A percentile compares a stretch with the other conserved stretches of the same genome.
These are phyloP conservation scores for Myotis findleyi DNA, from an alignment of 2,797 vertebrate genomes.

Conservation along the genomic window DNA sequence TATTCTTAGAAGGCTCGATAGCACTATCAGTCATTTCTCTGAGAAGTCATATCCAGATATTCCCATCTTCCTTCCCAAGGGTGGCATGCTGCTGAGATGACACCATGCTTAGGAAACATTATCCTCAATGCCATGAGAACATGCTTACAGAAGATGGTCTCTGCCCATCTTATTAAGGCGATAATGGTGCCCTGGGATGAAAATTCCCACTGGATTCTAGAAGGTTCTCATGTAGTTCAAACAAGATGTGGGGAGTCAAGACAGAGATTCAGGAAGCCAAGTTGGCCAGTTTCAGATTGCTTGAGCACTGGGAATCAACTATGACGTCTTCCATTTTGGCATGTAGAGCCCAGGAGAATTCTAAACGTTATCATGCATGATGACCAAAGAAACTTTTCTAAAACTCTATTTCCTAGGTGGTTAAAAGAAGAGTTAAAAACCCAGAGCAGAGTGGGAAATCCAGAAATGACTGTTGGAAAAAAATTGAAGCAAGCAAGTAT, in stretches of 20 bases:
- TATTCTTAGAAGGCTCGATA: slow-evolving; percentile 56
- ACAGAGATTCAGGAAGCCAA: slow-evolving; percentile 12
- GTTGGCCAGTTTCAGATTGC: neutral
- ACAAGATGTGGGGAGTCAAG: neutral
- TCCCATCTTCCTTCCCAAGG: slow-evolving; percentile 4
- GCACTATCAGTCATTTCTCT: slow-evolving; percentile 57
- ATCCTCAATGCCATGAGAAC: slow-evolving; percentile 67
- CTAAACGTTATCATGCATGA: neutral
- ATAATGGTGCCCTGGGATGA: slow-evolving; percentile 71
- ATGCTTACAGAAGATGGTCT: slow-evolving; percentile 78
- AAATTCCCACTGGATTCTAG: slow-evolving; percentile 71
- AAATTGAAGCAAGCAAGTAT: neutral
- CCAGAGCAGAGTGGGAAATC: neutral
- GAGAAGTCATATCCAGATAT: slow-evolving; percentile 40
- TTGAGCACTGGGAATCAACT: neutral
- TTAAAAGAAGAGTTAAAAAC: slow-evolving; percentile 48
- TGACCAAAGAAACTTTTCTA: slow-evolving; percentile 2
- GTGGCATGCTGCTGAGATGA: slow-evolving; percentile 1
- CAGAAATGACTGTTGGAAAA: neutral
- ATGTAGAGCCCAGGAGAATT: neutral
- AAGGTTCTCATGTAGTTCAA: neutral
- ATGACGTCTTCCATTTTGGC: neutral
- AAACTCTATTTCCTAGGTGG: slow-evolving; percentile 17
- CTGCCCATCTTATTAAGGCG: slow-evolving; percentile 76
- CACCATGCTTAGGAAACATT: slow-evolving; percentile 60